Evolutionary conservation across 2,888 invertebrate species (phyloP).

Genomic region (Melanostoma mellinum): DNA sequence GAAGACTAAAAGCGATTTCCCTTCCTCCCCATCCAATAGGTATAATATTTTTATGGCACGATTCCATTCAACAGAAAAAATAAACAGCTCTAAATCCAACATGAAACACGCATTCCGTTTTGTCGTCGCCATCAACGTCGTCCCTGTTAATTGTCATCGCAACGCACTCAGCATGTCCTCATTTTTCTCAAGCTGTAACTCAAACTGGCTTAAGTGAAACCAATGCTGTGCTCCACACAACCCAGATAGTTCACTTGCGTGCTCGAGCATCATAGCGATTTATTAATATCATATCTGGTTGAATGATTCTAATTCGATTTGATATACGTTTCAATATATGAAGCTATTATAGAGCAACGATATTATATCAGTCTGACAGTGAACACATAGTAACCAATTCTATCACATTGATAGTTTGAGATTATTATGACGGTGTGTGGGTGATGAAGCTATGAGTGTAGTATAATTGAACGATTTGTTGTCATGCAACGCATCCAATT

Average conservation of each 20-base stretch:
- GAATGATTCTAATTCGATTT: constrained; percentile 62
- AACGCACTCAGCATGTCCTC: constrained; percentile 58
- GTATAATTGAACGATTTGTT: constrained; percentile 54
- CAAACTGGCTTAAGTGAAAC: constrained; percentile 57
- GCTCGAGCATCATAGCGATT: constrained; percentile 15
- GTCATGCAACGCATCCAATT: constrained; percentile 28
- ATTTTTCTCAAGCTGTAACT: constrained; percentile 43
- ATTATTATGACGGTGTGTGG: neutral
- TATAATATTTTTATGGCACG: constrained; percentile 15
- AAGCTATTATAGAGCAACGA: constrained; percentile 53
- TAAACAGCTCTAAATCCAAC: constrained; percentile 32
- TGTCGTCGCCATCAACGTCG: constrained; percentile 56
- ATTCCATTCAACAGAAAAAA: constrained; percentile 25
- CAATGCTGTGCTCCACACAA: constrained; percentile 22
- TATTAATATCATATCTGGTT: constrained; percentile 63
- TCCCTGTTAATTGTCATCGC: constrained; percentile 62
- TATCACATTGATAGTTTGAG: neutral
- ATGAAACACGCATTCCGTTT: constrained; percentile 54
- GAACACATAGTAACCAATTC: constrained; percentile 3
- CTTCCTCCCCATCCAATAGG: neutral
- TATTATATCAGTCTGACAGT: constrained; percentile 43
- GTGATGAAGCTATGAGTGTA: neutral
- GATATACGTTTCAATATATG: constrained; percentile 54
- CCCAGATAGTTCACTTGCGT: constrained; percentile 42
- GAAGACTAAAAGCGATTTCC: neutral